Conservation (phyloP, 2,888 invertebrate genomes). For the Antitype chi region DNA sequence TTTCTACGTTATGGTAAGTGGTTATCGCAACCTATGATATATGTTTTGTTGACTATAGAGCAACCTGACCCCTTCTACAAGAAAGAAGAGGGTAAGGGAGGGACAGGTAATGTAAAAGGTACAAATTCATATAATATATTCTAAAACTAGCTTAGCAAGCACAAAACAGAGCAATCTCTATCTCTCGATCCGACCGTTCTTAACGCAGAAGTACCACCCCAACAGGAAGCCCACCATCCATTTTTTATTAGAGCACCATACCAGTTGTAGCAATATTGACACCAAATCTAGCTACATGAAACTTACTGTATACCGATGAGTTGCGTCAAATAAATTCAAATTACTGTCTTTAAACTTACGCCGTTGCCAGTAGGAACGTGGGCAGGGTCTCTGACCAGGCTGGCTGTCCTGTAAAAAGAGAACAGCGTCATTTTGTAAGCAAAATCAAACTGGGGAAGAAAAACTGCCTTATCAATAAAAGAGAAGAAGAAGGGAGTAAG, state of each 20-base stretch:
- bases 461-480: background rate
- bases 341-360: slow-evolving; percentile 79
- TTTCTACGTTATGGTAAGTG: background rate
- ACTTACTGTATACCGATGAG: background rate
- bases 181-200: too few species aligned
- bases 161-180: too few species aligned
- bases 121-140: too few species aligned
- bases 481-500: background rate
- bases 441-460: background rate
- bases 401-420: slow-evolving; percentile 84
- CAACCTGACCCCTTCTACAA: background rate
- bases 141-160: too few species aligned
- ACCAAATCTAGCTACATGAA: background rate
- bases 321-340: background rate
- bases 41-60: background rate
- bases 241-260: too few species aligned
- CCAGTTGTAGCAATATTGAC: background rate
- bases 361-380: slow-evolving; percentile 90
- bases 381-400: slow-evolving; percentile 85
- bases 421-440: background rate
- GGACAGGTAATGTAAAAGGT: background rate
- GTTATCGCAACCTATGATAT: background rate
- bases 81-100: background rate
- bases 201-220: too few species aligned
- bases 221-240: too few species aligned